Base-by-base conservation (phyloP, 2,888 invertebrate species). In the Andrena flavipes region DNA sequence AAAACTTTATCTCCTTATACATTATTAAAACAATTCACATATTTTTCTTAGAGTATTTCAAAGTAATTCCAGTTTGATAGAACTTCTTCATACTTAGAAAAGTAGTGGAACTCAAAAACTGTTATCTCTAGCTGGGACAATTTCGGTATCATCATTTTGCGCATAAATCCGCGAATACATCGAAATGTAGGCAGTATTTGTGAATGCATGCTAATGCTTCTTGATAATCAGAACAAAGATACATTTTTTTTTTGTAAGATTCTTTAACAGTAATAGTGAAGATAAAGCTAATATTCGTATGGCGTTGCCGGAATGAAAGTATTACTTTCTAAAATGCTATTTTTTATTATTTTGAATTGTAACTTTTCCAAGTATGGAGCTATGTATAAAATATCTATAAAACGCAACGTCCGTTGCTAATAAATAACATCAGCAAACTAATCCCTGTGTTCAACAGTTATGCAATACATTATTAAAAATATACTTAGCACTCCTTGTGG, bases 341-440 rank as follows among this genome's bases (percentile, higher is more conserved):
- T n/a, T 26, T 16, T 48, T 49, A 49, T 65, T 29, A 49, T 49
- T 3, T 8, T 26, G 20, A 56, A 65, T 72, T 33, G 16, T 77
- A 64, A 77, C 64, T 77, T 71, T 78, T 78, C 64, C 59, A 80
- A 70, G 78, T 69, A 78, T 30, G 30, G 26, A 64, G 35, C 29
- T 51, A 76, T 75, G 64, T 42, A 56, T 62, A 23, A 49, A 60
- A 35, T 77, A 77, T 60, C 33, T 16, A 60, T 48, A 60, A 48
- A 80, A 71, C 51, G 67, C 42, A 69, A 35, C 30, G 54, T 20
- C 69, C 6, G n/a, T 76, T 56, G 16, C 48, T 63, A 70, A 60
- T 73, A 67, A 51, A 30, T 62, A 71, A 64, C 54, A 74, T 74
- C 56, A 71, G 26, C 69, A 80, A 86, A 71, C 48, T 76, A 85